Evolutionary conservation across 2,888 invertebrate species (phyloP).

Genomic region (Ferdinandea cuprea): DNA sequence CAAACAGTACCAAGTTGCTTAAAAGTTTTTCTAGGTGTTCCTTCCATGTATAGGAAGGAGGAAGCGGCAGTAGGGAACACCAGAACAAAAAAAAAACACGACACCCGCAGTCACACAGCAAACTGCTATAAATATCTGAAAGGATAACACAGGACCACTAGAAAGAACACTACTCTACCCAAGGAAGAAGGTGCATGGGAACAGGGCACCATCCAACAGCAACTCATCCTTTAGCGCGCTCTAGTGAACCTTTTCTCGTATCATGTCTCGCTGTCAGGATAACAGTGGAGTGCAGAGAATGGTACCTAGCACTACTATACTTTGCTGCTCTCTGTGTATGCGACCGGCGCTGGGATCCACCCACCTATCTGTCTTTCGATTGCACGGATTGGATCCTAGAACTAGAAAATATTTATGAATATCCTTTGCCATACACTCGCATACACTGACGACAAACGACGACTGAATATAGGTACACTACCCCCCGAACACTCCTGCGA

Average conservation of each 20-base stretch:
- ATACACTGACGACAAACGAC: not conserved
- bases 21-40: slow-evolving; percentile 38
- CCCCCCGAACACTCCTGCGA: slow-evolving; percentile 41
- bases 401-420: slow-evolving; percentile 75
- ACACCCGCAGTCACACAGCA: slow-evolving; percentile 58
- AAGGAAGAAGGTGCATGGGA: slow-evolving; percentile 61
- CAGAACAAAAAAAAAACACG: slow-evolving; percentile 10
- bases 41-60: slow-evolving; percentile 18
- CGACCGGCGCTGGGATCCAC: slow-evolving; percentile 54
- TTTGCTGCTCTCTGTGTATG: not conserved
- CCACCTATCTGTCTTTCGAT: slow-evolving; percentile 72
- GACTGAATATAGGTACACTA: no score
- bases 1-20: slow-evolving; percentile 37
- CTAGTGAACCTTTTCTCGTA: slow-evolving; percentile 70
- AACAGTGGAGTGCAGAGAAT: slow-evolving; percentile 39
- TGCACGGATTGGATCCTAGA: slow-evolving; percentile 75
- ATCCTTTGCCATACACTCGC: slow-evolving; percentile 50
- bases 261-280: slow-evolving; percentile 74
- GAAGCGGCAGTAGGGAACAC: no score
- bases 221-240: slow-evolving; percentile 22
- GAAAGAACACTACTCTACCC: no score
- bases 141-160: slow-evolving; percentile 66
- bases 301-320: no score
- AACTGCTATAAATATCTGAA: slow-evolving; percentile 72
- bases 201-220: not conserved